Base-by-base conservation (phyloP, 2,888 invertebrate species). In the Thysanoteuthis rhombus region DNA sequence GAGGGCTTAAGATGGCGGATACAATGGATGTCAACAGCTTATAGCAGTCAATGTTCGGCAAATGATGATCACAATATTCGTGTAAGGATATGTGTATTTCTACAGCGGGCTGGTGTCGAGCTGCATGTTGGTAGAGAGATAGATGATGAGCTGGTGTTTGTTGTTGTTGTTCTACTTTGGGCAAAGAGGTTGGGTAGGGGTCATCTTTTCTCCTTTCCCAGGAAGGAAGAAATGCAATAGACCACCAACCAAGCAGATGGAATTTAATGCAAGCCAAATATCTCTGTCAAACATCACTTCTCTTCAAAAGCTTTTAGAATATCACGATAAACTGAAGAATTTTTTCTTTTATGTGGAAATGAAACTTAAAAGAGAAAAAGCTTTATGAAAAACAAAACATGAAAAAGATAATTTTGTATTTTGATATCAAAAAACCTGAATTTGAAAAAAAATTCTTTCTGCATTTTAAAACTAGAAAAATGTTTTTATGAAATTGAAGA, bases 11-110 rank as follows among this genome's bases (percentile, higher is more conserved):
- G 75, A 75, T 75, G 75, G 75, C 75, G 75, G 75, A 75, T 75
- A 75, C 75, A 75, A 75, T 75, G 75, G 75, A n/a, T 75, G 75
- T 75, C 75, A 75, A 75, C 75, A 75, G 75, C 75, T 75, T 75
- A 75, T 75, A 75, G 75, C 75, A 75, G 75, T 75, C 75, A 75
- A 75, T 75, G 75, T 75, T 75, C 75, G 36, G 75, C 75, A n/a
- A 75, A 75, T 75, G 75, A 75, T 75, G n/a, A 75, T 75, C 75
- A 75, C 75, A 75, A 75, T 75, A 36, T 75, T 75, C 75, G n/a
- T 75, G 75, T 75, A 75, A 75, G 12, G 75, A 75, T 75, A 75
- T 36, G 75, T 75, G 75, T 75, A n/a, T 75, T n/a, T 75, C n/a
- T 75, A n/a, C n/a, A 16, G 10, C 12, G n/a, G 75, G 75, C n/a